Base-by-base conservation (phyloP, 2,113 vertebrate species). In the Lophotis ruficrista region DNA sequence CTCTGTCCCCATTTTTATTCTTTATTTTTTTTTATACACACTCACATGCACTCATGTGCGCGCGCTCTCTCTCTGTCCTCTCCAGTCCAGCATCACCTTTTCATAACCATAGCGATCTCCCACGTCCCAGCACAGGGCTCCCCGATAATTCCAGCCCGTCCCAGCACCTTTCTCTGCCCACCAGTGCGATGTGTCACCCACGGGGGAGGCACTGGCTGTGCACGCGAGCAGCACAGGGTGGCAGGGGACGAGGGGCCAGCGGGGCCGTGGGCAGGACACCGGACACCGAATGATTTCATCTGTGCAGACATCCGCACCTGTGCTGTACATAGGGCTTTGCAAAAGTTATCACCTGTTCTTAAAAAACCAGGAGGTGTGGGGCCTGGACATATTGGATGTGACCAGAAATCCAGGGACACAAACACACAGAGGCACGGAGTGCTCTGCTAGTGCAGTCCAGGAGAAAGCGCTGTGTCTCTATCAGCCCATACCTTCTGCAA, bases 1-100 rank as follows among this genome's bases (percentile, higher is more conserved):
- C 94, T 89, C 94, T 91, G 54, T 94, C 69, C 22, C 31, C 4
- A 8, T 71, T 91, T 71, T 45, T 69, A 78, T 73, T 58, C 78
- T 57, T 41, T 5, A 0, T 64, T 76, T 71, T 48, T 18, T 38
- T 13, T 35, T 38, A 9, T 9, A 16, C 3, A 3, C 7, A 31
- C 7, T 7, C 6, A 9, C 10, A 27, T 35, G 13, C 14, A 14
- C 9, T 19, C 8, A 14, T 8, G 5, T 8, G 22, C 56, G 33
- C 56, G 33, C 30, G 19, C 12, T 24, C 7, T 7, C 23, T 37
- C 41, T 43, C 41, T 43, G 41, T 43, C 41, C 41, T 43, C 41
- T 15, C 41, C 27, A 57, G 8, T 28, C 62, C 66, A 66, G 65
- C 62, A 45, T 30, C 54, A 27, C 31, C 21, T 50, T 69, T 87